Evolutionary conservation across 2,797 vertebrate species (phyloP), one percentile per base, ranked within the genome.

Genomic region (Alosa sapidissima): DNA sequence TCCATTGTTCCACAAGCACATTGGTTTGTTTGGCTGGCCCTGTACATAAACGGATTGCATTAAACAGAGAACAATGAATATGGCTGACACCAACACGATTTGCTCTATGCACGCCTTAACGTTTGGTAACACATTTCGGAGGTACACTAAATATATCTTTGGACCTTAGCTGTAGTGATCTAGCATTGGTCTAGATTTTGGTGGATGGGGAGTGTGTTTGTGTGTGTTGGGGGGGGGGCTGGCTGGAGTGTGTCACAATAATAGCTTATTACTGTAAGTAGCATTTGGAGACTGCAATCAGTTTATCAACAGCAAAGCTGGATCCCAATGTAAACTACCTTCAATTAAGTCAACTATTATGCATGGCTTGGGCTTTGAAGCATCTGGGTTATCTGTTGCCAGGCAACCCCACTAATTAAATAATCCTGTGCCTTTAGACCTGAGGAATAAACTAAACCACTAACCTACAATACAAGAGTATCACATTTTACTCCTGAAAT

Each of bases 331-430:
- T 33, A 84, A 82, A 60, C 82, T 28, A 45, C 55, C 21, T 72
- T n/a, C 51, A 86, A 87, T 89, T 82, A 82, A 89, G 82, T 86
- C 21, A 81, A 58, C 36, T 36, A 86, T 87, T 88, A 91, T 87
- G 58, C 86, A 89, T 65, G 48, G 24, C 85, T 85, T 81, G 85
- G 85, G 83, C 89, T 89, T 85, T 84, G 55, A 88, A 90, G 85
- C 83, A 93, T 86, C 88, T 90, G 86, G 89, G 89, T 92, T 87
- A 88, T 84, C 86, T 87, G 93, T 94, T 93, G 88, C 93, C 83
- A 88, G 78, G 93, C 91, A 92, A 94, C 93, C 45, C 10, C 0
- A 8, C 81, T 88, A 91, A 93, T 92, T 92, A 91, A 92, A 88
- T 90, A 89, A 86, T 88, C 52, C 85, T 41, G 81, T 85, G 81